Conservation (phyloP, 2,797 vertebrate species). For the Anguilla megastoma region DNA sequence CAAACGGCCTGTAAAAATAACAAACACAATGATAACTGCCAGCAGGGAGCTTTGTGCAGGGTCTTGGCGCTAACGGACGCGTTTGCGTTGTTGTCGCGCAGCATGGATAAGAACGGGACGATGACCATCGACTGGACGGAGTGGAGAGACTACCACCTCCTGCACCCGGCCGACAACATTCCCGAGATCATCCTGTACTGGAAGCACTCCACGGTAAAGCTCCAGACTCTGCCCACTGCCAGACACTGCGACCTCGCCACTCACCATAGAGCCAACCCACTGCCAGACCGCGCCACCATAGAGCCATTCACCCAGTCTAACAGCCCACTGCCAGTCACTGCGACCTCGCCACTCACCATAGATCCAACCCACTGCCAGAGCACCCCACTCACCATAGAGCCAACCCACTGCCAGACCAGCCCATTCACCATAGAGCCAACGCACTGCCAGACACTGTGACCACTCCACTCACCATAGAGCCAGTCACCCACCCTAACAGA, state of each 20-base stretch:
- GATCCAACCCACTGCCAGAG: too few relatives aligned
- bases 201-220: conserved; percentile 77
- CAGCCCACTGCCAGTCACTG: background rate
- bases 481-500: background rate
- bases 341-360: too few relatives aligned
- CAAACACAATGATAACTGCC: background rate
- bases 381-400: too few relatives aligned
- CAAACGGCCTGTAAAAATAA: background rate
- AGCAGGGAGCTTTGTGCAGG: background rate
- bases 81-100: conserved; percentile 49
- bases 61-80: background rate
- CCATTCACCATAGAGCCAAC: too few relatives aligned
- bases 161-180: conserved; percentile 85
- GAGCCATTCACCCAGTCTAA: too few relatives aligned
- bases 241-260: background rate
- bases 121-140: conserved; percentile 94
- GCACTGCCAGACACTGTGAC: background rate
- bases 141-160: conserved; percentile 85
- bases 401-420: background rate
- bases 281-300: background rate
- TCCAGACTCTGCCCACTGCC: too few relatives aligned
- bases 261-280: too few relatives aligned
- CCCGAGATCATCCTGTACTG: too few relatives aligned
- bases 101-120: conserved; percentile 94
- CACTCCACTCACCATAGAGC: too few relatives aligned